Base-by-base conservation (phyloP, 2,113 vertebrate species). In the Canis aureus region DNA sequence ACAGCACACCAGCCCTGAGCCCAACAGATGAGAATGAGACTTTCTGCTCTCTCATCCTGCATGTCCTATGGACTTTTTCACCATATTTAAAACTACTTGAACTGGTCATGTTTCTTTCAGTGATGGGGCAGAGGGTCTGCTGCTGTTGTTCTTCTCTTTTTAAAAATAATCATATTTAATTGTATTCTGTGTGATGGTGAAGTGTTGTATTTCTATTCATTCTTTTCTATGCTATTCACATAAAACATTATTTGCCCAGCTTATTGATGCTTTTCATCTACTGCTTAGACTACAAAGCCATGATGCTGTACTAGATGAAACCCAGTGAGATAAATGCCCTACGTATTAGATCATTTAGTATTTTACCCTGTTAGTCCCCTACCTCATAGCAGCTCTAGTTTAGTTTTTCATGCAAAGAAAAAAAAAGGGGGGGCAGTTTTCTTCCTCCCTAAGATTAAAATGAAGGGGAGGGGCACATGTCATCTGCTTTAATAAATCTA, bases 251-350 rank as follows among this genome's bases (percentile, higher is more conserved):
- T 95, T 95, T 96, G 51, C 23, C 27, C 57, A 78, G 29, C 81
- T 97, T 97, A 96, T 60, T 97, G 64, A 90, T 89, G 66, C 8
- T 94, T 38, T 95, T 94, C n/a, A 76, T 95, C 89, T 89, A 11
- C 53, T 81, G 51, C 81, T 91, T 82, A 89, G 64, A 79, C 62
- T 93, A 59, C 80, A 95, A 89, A 97, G 51, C 57, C 51, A 83
- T 73, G 49, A 69, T 89, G 35, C 64, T 81, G 13, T 83, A 69
- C 96, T 98, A 96, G 67, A 91, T 98, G 80, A 95, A 97, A 89
- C 95, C 32, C 0, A 81, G 35, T 73, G 64, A 95, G 84, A 88
- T 84, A 71, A 96, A 74, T 2, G 0, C 55, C 76, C 5, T 83
- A 51, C 25, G 2, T 59, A 93, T 84, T 62, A 19, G 13, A 11